Evolutionary conservation across 2,797 vertebrate species (phyloP), one percentile per base, ranked within the genome.

Genomic region (Pogoniulus pusillus): DNA sequence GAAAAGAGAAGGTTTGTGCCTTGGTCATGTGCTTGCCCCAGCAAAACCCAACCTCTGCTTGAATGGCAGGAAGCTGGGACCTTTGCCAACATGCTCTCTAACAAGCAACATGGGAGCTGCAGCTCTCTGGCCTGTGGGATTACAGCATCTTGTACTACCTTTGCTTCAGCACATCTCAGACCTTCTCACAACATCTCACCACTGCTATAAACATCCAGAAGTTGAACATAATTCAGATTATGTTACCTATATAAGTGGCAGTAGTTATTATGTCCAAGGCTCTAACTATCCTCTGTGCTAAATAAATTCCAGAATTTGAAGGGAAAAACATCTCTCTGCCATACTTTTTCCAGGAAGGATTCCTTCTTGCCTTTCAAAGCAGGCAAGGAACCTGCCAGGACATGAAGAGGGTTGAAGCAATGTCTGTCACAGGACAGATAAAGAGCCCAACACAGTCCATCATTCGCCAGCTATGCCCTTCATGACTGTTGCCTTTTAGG

Each of bases 301-400:
- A 88, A 90, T 73, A 94, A 87, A 91, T 87, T 58, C 55, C 66
- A n/a, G 47, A 76, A 63, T 81, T 68, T 60, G 58, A 91, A 91
- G 79, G 76, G 37, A 92, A 47, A 85, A 17, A 68, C 30, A 29
- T 82, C 66, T 58, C 43, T 58, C 39, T 92, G 70, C 47, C 11
- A 27, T 53, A 12, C 8, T 62, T 49, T 66, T 85, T 58, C 57
- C 63, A 79, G 49, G 57, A 85, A 23, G 17, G 32, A 85, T 66
- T 65, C 53, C 43, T 72, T 74, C 65, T 71, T 65, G 55, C 55
- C 32, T 80, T 92, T 85, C 55, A 16, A 5, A 66, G 55, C 0
- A 18, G 32, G 8, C 47, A 34, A 32, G 83, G 51, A 89, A 43
- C 62, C 78, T n/a, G 4, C 27, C n/a, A 41, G 30, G 45, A 19